phyloP scores from a whole-genome alignment of 2,888 invertebrate species.

The Crepidodera aurea region DNA sequence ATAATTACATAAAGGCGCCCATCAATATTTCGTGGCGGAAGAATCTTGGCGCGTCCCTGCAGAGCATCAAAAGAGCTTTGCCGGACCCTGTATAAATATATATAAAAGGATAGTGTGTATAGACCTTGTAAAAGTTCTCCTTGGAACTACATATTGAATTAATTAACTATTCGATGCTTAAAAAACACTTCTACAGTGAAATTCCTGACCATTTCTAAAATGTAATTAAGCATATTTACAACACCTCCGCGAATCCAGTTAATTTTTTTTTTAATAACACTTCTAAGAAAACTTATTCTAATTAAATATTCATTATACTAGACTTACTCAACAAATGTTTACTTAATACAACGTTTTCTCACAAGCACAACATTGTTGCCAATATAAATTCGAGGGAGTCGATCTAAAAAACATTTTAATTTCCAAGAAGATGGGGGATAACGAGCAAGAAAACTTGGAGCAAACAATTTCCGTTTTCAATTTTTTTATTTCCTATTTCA shows the following conservation, averaged over 20 bases:
- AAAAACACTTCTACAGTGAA: not conserved
- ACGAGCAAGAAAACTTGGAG: not conserved
- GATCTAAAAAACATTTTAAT: not conserved
- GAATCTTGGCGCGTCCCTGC: too few species aligned
- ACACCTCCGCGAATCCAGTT: not conserved
- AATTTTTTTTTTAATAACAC: not conserved
- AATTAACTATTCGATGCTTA: too few species aligned
- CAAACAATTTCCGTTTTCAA: not conserved
- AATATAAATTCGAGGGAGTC: not conserved
- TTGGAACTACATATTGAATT: too few species aligned
- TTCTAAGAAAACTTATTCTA: not conserved
- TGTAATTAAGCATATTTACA: not conserved
- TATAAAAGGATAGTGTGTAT: too few species aligned
- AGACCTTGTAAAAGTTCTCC: too few species aligned
- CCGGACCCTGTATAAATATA: too few species aligned
- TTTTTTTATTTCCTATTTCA: not conserved
- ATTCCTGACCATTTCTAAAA: not conserved
- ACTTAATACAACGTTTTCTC: not conserved
- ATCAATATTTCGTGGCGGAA: too few species aligned
- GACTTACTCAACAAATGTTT: not conserved
- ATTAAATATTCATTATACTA: not conserved
- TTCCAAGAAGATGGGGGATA: not conserved
- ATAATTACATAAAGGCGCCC: too few species aligned
- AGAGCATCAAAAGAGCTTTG: too few species aligned
- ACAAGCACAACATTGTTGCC: not conserved